These are phyloP conservation scores for Peromyscus maniculatus DNA, from an alignment of 2,113 vertebrate genomes.

Conservation along the genomic window DNA sequence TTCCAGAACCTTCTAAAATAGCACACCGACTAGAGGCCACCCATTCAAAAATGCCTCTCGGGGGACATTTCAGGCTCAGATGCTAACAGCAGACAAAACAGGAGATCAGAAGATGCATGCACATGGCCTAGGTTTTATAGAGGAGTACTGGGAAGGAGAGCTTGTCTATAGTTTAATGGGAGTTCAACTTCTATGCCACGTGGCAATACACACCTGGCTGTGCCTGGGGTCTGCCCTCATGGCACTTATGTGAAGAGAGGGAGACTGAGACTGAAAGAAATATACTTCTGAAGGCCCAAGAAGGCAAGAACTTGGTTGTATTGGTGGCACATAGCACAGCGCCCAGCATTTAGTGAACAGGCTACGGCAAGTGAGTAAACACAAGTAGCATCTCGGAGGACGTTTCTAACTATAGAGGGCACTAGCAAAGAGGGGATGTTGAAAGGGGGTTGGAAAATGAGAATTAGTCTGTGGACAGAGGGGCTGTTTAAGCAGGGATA, in stretches of 20 bases:
- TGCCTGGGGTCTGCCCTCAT: neutral
- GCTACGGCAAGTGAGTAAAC: neutral
- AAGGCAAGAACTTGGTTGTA: neutral
- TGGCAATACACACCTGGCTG: neutral
- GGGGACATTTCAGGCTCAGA: neutral
- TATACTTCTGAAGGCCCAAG: too few relatives aligned
- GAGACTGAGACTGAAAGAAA: neutral
- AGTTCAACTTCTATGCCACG: neutral
- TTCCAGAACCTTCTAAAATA: neutral
- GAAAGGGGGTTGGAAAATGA: neutral
- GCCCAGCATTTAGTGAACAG: neutral
- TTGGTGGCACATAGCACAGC: accelerated
- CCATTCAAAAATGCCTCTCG: neutral
- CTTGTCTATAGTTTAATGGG: neutral
- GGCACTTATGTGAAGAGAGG: neutral
- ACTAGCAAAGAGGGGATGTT: neutral
- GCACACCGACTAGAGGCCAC: neutral
- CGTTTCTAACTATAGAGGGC: neutral
- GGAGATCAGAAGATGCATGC: neutral
- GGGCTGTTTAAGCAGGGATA: neutral
- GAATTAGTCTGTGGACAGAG: neutral
- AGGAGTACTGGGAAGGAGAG: neutral
- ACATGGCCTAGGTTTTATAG: accelerated
- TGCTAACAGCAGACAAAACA: neutral
- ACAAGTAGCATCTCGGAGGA: neutral